Evolutionary conservation across 2,797 vertebrate genomes (phyloP), one percentile per base, ranked within the genome.

Genomic region (Sphenodon punctatus): DNA sequence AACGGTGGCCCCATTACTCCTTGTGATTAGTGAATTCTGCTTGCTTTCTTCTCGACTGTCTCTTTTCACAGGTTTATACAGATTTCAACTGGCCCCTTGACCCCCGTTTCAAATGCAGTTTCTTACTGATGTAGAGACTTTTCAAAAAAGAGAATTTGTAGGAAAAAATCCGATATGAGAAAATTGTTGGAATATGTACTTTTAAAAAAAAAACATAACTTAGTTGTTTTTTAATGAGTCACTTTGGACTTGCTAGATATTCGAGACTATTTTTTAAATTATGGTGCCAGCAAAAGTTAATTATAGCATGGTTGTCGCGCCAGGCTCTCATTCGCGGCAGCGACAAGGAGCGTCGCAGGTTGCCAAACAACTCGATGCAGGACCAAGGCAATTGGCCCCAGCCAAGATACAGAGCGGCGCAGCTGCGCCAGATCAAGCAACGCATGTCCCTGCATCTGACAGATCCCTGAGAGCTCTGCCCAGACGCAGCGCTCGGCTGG

Each of bases 221-320:
- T 73, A 66, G 87, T 63, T 78, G 6, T 51, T 4, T 34, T 16
- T 82, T 85, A 42, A n/a, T 43, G 85, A 39, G 39, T 80, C 22
- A 65, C 27, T 71, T 80, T 78, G 58, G 82, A 84, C 83, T 79
- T 90, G 27, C 90, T 48, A 70, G 75, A 49, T 41, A 82, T n/a
- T n/a, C n/a, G n/a, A n/a, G n/a, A n/a, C n/a, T n/a, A n/a, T n/a
- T n/a, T n/a, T n/a, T n/a, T n/a, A n/a, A n/a, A 84, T 84, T 79
- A 78, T 39, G 76, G 34, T 2, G 20, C 59, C 39, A 84, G 17
- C 15, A 78, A 88, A 83, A 75, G 85, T 87, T 84, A 82, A 85
- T 91, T 84, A 56, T 27, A n/a, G n/a, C n/a, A n/a, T n/a, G n/a
- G n/a, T n/a, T n/a, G n/a, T n/a, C n/a, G n/a, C n/a, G n/a, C n/a